Evolutionary conservation across 2,113 vertebrate species (phyloP), one percentile per base, ranked within the genome.

Genomic region (Bubo blakistoni): DNA sequence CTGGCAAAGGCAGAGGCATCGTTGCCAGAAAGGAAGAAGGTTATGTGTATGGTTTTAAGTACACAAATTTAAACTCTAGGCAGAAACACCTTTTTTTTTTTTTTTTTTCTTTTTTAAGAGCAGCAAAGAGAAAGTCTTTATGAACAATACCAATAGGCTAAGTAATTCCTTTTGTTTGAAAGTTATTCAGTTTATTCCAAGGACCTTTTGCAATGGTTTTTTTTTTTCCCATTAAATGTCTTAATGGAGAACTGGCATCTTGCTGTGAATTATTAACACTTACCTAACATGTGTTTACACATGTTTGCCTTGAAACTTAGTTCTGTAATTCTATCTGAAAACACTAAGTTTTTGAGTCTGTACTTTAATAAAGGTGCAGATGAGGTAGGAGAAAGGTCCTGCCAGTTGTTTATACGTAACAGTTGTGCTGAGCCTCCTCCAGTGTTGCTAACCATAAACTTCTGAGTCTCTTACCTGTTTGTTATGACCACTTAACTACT

Each of bases 241-340:
- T 84, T 88, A 71, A 79, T 81, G 65, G 81, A 80, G 55, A 91
- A 63, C 77, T 91, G 83, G 72, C 65, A 78, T 88, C 51, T 78
- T 84, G 79, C 82, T 95, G 92, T 96, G 88, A 96, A 94, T 94
- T 91, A 94, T 97, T 97, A 97, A 97, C 92, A 4, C 59, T 86
- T 86, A 88, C 80, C 51, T 88, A 92, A 86, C 59, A 87, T 38
- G 7, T 92, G 76, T 88, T 96, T 94, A 89, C 83, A 74, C 73
- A 59, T 74, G 59, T 94, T 96, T 84, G 69, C 86, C 89, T 96
- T 88, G 89, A 86, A 95, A 92, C 12, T 44, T 83, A 91, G 46
- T 82, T 93, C 30, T 95, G 54, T 88, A 90, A 78, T 81, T 52
- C 6, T 6, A 2, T 49, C 38, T 90, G 67, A 82, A 86, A 94